phyloP scores from a whole-genome alignment of 1,140 invertebrate species.

The Trachymyrmex septentrionalis region DNA sequence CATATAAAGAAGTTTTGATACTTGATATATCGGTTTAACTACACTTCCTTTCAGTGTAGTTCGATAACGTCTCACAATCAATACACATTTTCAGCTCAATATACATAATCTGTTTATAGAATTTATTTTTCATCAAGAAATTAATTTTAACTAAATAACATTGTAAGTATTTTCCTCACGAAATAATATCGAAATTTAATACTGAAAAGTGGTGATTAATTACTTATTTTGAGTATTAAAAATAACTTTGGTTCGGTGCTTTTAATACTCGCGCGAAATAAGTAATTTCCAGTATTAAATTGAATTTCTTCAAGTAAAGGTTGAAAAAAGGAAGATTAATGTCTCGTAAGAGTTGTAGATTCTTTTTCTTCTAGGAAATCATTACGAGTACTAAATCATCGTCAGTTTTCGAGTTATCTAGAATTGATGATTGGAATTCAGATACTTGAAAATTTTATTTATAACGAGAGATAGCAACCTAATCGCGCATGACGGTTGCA shows the following conservation, averaged over 20 bases:
- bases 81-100: not conserved
- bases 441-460: not conserved
- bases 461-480: too few relatives aligned
- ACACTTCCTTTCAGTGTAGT: not conserved
- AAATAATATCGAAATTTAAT: too few relatives aligned
- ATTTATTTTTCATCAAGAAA: not conserved
- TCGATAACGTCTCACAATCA: not conserved
- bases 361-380: not conserved
- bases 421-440: not conserved
- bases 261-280: too few relatives aligned
- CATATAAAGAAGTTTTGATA: constrained; percentile 50
- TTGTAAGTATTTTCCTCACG: not conserved
- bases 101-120: not conserved
- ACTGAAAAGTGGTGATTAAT: too few relatives aligned
- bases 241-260: too few relatives aligned
- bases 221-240: too few relatives aligned
- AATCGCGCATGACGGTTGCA: not conserved
- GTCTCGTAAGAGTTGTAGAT: not conserved
- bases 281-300: too few relatives aligned
- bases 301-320: not conserved
- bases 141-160: not conserved
- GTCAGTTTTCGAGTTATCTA: not conserved
- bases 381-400: too few relatives aligned
- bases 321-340: not conserved
- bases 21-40: constrained; percentile 45